A percentile compares a stretch with the other conserved stretches of the same genome.
Evolutionary conservation across 2,113 vertebrate genomes (phyloP).

Genomic region (Redunca redunca): DNA sequence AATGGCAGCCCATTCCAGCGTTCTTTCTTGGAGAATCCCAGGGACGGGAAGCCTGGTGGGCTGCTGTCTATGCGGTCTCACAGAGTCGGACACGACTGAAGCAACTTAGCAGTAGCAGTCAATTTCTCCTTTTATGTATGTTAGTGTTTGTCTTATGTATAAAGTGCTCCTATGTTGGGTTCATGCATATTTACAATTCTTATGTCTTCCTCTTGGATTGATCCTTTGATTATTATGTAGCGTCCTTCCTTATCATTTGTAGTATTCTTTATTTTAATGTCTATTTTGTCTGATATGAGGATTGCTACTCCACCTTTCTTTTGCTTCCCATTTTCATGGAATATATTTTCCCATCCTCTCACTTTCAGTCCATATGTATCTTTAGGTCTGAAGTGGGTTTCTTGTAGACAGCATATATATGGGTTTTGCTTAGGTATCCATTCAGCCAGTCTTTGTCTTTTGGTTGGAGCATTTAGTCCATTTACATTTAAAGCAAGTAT

Average conservation of each 20-base stretch:
- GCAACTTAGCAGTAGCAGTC: not conserved
- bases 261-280: not conserved
- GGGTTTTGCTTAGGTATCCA: not conserved
- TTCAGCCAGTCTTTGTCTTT: not conserved
- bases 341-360: not conserved
- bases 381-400: not conserved
- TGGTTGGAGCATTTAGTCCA: not conserved
- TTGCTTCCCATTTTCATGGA: not conserved
- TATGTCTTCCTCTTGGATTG: not conserved
- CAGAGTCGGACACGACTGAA: too few relatives aligned
- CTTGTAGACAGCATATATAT: not conserved
- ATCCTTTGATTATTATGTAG: not conserved
- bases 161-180: not conserved
- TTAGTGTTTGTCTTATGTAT: not conserved
- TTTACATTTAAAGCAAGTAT: not conserved
- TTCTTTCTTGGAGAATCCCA: too few relatives aligned
- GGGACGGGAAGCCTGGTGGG: too few relatives aligned
- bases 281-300: not conserved
- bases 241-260: not conserved
- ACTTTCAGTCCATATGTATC: not conserved
- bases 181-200: not conserved
- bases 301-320: not conserved
- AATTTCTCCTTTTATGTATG: not conserved
- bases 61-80: too few relatives aligned
- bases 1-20: too few relatives aligned